Evolutionary conservation across 2,888 invertebrate species (phyloP), one percentile per base, ranked within the genome.

Genomic region (Athetis lepigone): DNA sequence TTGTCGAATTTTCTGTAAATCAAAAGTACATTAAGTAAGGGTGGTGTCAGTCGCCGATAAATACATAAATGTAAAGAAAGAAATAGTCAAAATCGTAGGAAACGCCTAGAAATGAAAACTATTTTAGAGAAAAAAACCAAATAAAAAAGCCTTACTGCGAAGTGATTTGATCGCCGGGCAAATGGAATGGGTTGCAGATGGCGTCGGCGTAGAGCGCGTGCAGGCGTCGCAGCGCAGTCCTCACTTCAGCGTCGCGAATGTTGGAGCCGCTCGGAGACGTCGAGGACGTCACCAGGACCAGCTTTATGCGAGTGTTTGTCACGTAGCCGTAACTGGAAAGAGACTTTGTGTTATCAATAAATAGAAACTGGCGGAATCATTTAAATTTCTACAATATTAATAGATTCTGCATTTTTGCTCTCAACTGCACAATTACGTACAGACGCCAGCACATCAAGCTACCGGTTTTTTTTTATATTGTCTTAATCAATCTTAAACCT

Each of bases 101-200:
- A n/a, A 29, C 13, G n/a, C n/a, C n/a, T n/a, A n/a, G n/a, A 3
- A n/a, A n/a, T 21, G 4, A 21, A 8, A 13, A 29, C 3, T 19
- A 2, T 8, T 36, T 13, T n/a, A n/a, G n/a, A n/a, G n/a, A n/a
- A n/a, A n/a, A n/a, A n/a, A n/a, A n/a, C n/a, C n/a, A n/a, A n/a
- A n/a, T 0, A 8, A 23, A 25, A 45, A 33, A 23, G 0, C 82
- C 96, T 96, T 96, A 99, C 98, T 96, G 96, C 4, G 99, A 99
- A 45, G 96, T 96, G 50, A 99, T 97, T 78, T 97, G 96, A 84
- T 98, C 98, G 27, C 99, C 99, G 29, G 99, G 98, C 84, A 98
- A 96, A 93, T 99, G 99, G 91, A 99, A 99, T 46, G 99, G 99
- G 95, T 99, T 99, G 85, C 98, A 99, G 63, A 99, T 97, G 71